A percentile compares a stretch with the other conserved stretches of the same genome.
phyloP scores from a whole-genome alignment of 1,140 invertebrate species.

The Nasonia vitripennis region DNA sequence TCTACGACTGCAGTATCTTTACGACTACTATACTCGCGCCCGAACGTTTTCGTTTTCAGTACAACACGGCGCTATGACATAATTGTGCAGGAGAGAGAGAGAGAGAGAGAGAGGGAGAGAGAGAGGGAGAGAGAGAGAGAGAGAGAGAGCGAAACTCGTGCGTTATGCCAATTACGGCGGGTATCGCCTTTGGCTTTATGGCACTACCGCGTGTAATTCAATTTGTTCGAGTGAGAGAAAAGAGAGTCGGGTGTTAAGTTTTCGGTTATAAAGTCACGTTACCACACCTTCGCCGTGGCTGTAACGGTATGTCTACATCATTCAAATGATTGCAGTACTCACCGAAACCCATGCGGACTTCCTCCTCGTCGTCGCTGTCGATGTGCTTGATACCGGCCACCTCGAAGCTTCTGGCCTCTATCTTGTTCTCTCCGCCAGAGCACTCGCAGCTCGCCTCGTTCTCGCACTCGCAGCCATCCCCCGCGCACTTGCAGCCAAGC shows the following conservation, averaged over 20 bases:
- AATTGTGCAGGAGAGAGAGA: background rate
- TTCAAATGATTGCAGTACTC: slow-evolving; percentile 54
- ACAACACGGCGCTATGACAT: background rate
- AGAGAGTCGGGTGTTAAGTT: no score
- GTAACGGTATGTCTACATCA: no score
- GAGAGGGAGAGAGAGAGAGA: no score
- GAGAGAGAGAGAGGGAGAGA: no score
- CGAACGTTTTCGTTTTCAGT: background rate
- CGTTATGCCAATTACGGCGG: background rate
- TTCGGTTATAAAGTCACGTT: no score
- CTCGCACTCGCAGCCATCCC: slow-evolving; percentile 60
- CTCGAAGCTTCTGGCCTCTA: slow-evolving; percentile 76
- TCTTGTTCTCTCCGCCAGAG: slow-evolving; percentile 62
- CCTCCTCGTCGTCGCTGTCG: slow-evolving; percentile 83
- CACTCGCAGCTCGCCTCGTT: slow-evolving; percentile 54
- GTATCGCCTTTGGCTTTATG: background rate
- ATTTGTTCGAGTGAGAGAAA: background rate
- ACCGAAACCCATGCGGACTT: slow-evolving; percentile 74
- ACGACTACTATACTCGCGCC: background rate
- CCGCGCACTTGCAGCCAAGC: slow-evolving; percentile 69
- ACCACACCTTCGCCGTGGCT: no score
- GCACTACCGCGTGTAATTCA: background rate
- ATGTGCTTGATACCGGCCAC: slow-evolving; percentile 83
- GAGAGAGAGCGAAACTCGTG: background rate
- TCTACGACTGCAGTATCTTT: background rate